A percentile compares a stretch with the other conserved stretches of the same genome.
These are phyloP conservation scores for Brevipalpus yothersi DNA, from an alignment of 1,140 invertebrate species.

Conservation along the genomic window DNA sequence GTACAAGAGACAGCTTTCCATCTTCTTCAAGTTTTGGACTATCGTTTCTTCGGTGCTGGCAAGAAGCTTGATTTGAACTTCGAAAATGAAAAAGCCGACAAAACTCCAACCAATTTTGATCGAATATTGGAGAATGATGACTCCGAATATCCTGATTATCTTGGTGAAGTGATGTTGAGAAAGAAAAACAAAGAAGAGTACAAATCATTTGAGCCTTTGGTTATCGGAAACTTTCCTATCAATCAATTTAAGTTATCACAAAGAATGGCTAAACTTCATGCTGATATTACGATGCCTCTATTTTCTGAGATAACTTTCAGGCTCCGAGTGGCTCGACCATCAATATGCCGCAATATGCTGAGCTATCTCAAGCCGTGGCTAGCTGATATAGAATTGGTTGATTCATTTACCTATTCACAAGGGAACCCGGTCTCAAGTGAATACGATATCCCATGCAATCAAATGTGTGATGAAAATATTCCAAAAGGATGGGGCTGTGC, in stretches of 20 bases:
- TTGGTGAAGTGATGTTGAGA: neutral
- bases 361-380: slow-evolving; percentile 89
- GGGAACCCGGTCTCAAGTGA: slow-evolving; percentile 21
- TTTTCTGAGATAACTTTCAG: slow-evolving; percentile 94
- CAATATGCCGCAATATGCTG: slow-evolving; percentile 61
- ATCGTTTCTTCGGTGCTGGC: slow-evolving; percentile 63
- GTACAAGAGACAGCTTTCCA: slow-evolving; percentile 80
- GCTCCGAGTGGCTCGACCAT: slow-evolving; percentile 76
- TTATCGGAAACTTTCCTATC: slow-evolving; percentile 36
- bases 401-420: slow-evolving; percentile 63
- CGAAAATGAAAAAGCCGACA: neutral
- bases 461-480: neutral
- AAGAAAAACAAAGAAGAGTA: neutral
- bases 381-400: slow-evolving; percentile 92
- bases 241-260: slow-evolving; percentile 73
- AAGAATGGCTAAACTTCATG: slow-evolving; percentile 73
- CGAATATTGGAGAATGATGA: neutral
- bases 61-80: neutral
- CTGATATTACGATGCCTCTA: slow-evolving; percentile 94
- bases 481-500: slow-evolving; percentile 70
- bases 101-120: neutral
- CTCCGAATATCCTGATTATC: neutral
- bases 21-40: slow-evolving; percentile 74
- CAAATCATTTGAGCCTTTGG: slow-evolving; percentile 3
- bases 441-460: neutral